phyloP scores from a whole-genome alignment of 92 coral and sea anemone genomes.

The Umimayanthus kanabou region DNA sequence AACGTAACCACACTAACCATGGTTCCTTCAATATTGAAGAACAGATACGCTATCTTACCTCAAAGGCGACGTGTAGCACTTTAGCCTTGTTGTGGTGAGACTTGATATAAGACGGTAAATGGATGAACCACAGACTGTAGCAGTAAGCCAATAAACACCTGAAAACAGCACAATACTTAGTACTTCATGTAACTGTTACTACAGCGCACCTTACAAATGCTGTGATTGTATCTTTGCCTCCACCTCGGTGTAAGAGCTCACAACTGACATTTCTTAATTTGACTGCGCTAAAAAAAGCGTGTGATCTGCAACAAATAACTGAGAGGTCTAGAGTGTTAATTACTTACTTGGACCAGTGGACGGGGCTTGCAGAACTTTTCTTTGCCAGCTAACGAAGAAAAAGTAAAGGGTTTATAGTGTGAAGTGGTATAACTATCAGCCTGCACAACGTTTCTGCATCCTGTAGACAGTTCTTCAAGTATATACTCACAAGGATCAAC shows the following conservation, averaged over 20 bases:
- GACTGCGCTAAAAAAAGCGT: no score
- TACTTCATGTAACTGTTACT: background rate
- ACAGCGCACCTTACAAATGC: no score
- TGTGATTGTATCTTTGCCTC: background rate
- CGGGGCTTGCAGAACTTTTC: conserved; percentile 69
- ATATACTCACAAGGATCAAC: no score
- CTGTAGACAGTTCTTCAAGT: no score
- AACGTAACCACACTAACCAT: no score
- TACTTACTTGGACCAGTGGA: conserved; percentile 90
- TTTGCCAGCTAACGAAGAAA: conserved; percentile 68
- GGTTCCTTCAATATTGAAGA: background rate
- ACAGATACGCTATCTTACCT: conserved; percentile 49
- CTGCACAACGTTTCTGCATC: no score
- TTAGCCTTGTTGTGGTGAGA: conserved; percentile 96
- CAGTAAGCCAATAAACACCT: conserved; percentile 91
- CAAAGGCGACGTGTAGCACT: conserved; percentile 86
- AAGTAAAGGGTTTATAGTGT: background rate
- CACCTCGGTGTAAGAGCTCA: no score
- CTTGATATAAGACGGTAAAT: conserved; percentile 90
- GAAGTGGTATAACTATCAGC: background rate
- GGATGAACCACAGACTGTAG: conserved; percentile 95
- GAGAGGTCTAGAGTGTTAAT: background rate
- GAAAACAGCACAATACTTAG: background rate
- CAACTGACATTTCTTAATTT: no score
- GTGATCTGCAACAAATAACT: background rate